phyloP scores from a whole-genome alignment of 2,888 invertebrate species.

The Aplocera efformata region DNA sequence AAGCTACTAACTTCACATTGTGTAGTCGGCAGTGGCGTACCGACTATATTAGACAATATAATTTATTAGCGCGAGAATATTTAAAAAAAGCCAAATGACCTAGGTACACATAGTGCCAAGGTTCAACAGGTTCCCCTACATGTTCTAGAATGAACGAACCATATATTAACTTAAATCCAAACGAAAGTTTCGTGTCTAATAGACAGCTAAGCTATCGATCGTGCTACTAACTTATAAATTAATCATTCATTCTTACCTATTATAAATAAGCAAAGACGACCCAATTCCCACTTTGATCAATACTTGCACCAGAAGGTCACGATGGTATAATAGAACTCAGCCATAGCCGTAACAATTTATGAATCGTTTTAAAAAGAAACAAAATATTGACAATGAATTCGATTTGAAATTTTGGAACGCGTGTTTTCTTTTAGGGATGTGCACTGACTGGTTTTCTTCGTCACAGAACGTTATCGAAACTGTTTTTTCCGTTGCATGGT shows the following conservation, averaged over 20 bases:
- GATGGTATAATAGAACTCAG: constrained; percentile 10
- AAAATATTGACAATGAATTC: constrained; percentile 3
- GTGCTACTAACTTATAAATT: constrained; percentile 14
- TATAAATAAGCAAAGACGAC: constrained; percentile 39
- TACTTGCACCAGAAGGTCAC: constrained; percentile 49
- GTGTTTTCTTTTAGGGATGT: constrained; percentile 12
- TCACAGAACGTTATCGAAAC: constrained; percentile 7
- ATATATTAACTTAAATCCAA: too few relatives aligned
- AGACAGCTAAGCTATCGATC: constrained; percentile 15
- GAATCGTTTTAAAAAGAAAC: constrained; percentile 8
- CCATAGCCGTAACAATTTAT: too few relatives aligned
- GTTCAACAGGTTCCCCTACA: too few relatives aligned
- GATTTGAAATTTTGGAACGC: constrained; percentile 7
- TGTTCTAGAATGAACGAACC: too few relatives aligned
- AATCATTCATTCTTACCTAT: constrained; percentile 14
- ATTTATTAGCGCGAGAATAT: too few relatives aligned
- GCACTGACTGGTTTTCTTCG: constrained; percentile 12
- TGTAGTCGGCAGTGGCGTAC: too few relatives aligned
- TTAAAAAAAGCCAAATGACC: too few relatives aligned
- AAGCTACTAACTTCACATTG: too few relatives aligned
- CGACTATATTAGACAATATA: too few relatives aligned
- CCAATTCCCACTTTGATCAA: constrained; percentile 51
- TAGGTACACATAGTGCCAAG: too few relatives aligned
- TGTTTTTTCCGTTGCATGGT: constrained; percentile 24
- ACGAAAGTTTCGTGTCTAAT: too few relatives aligned